Conservation (phyloP, 2,888 invertebrate species). For the Germaria angustata region DNA sequence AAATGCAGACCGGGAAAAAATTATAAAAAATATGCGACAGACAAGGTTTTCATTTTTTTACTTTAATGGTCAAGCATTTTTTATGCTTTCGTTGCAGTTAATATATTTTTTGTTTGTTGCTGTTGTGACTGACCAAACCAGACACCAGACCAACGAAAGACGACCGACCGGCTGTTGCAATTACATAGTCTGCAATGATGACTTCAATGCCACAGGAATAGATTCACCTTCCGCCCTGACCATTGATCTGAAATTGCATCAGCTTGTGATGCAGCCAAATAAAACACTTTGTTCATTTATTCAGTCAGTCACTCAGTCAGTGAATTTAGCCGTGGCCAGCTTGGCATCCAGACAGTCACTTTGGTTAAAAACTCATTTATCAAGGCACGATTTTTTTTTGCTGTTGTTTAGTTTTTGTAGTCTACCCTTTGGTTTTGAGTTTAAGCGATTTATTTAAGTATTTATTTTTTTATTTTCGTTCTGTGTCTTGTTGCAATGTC, state of each 20-base stretch:
- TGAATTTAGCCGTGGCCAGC: conserved; percentile 5
- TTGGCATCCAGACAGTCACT: conserved; percentile 49
- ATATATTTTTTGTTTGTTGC: neutral
- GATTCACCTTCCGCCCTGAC: conserved; percentile 45
- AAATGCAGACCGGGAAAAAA: conserved; percentile 42
- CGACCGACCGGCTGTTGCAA: conserved; percentile 55
- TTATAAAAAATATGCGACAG: conserved; percentile 28
- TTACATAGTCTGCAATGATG: conserved; percentile 39
- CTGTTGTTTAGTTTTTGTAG: no score
- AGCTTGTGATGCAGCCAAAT: conserved; percentile 36
- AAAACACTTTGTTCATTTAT: neutral
- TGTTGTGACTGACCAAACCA: conserved; percentile 24
- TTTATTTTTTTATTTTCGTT: neutral
- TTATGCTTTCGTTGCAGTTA: conserved; percentile 21
- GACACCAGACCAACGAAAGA: neutral
- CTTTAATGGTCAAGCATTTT: conserved; percentile 58
- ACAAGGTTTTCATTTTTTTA: conserved; percentile 33
- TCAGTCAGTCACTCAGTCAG: conserved; percentile 10
- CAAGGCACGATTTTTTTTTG: conserved; percentile 67
- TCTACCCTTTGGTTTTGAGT: conserved; percentile 48
- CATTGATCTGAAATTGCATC: conserved; percentile 50
- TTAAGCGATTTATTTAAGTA: conserved; percentile 39
- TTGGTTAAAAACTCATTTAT: conserved; percentile 70
- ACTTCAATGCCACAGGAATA: conserved; percentile 58
- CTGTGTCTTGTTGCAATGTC: conserved; percentile 30